phyloP scores from a whole-genome alignment of 2,888 invertebrate genomes.

The Penaeus monodon region DNA sequence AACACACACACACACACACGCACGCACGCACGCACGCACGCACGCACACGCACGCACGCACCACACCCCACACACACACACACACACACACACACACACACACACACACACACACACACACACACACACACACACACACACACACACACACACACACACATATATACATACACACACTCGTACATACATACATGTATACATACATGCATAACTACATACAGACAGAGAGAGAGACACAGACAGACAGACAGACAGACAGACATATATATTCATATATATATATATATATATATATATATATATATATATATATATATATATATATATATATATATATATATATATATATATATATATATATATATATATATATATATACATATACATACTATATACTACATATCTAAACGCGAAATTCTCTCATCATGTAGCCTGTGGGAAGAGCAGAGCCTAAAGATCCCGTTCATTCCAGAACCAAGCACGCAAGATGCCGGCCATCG shows the following conservation, averaged over 20 bases:
- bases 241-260: background rate
- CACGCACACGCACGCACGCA: too few species aligned
- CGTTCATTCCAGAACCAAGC: background rate
- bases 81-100: too few species aligned
- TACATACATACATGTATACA: too few species aligned
- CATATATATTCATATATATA: background rate
- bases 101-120: too few species aligned
- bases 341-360: conserved; percentile 32
- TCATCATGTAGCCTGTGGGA: background rate
- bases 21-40: accelerated
- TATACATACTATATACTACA: conserved; percentile 15
- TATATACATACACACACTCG: too few species aligned
- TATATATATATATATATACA: conserved; percentile 30
- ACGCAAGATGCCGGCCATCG: conserved; percentile 4
- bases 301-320: background rate
- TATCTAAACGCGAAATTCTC: background rate
- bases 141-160: too few species aligned
- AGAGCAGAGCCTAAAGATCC: background rate
- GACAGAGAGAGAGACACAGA: too few species aligned
- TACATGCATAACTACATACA: too few species aligned
- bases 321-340: conserved; percentile 30
- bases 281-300: conserved; percentile 7
- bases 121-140: too few species aligned
- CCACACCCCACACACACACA: too few species aligned
- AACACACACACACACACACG: too few species aligned